These are phyloP conservation scores for Cyclina sinensis DNA, from an alignment of 1,140 invertebrate species.

Conservation along the genomic window DNA sequence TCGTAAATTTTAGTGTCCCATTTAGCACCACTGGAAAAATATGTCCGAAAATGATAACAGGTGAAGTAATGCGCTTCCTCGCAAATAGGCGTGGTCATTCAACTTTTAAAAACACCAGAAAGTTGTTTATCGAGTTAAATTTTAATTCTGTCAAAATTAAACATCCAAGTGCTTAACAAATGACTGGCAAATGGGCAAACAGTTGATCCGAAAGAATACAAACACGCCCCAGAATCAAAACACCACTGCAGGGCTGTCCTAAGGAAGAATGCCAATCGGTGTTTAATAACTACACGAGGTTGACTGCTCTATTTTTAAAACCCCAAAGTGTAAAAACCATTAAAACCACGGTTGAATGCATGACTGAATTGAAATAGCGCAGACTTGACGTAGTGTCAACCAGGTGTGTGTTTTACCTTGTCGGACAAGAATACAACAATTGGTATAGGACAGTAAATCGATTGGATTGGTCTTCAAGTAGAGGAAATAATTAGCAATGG, in stretches of 20 bases:
- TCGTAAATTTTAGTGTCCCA: background rate
- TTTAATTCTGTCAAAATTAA: background rate
- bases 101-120: background rate
- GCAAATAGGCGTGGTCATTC: background rate
- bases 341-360: slow-evolving; percentile 13
- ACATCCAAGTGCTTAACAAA: background rate
- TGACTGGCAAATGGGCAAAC: background rate
- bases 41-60: background rate
- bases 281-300: background rate
- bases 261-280: background rate
- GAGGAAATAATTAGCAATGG: background rate
- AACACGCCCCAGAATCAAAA: background rate
- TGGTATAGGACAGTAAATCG: background rate
- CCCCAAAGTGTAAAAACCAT: background rate
- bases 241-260: background rate
- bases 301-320: slow-evolving; percentile 24
- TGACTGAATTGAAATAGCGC: slow-evolving; percentile 24
- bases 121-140: background rate
- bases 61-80: background rate
- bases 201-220: background rate
- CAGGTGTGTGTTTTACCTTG: slow-evolving; percentile 12
- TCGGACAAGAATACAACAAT: slow-evolving; percentile 7
- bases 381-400: background rate
- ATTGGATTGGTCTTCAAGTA: background rate
- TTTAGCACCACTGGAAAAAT: background rate